Evolutionary conservation across 2,113 vertebrate species (phyloP), one percentile per base, ranked within the genome.

Genomic region (Saguinus midas): DNA sequence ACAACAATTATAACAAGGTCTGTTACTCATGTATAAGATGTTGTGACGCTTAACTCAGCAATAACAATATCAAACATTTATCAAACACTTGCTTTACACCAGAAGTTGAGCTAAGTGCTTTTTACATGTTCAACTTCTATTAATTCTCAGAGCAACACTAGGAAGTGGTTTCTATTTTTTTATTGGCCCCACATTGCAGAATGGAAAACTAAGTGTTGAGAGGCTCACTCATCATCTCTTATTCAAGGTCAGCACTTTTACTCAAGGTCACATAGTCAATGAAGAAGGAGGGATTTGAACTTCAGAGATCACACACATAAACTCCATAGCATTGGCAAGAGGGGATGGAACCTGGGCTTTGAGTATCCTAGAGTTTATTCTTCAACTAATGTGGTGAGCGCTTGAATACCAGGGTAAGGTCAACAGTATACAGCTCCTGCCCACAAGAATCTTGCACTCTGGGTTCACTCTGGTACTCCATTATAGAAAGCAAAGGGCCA

Each of bases 71-170:
- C 66, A 64, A 95, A 66, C 43, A 76, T 76, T 90, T 66, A 85
- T 37, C 35, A 5, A 93, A 93, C 17, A 52, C 43, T n/a, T 94
- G 27, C 23, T 96, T 88, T 84, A 72, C 79, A 48, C 35, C 92
- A 96, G 37, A 94, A 93, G 95, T 43, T 78, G 52, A 73, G n/a
- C 52, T 70, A 57, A 95, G 37, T 61, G 40, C 11, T 91, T 91
- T 91, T 91, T 50, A 75, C 8, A 80, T 8, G 2, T 57, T 95
- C 73, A 73, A 61, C 3, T 50, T 87, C 58, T 80, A 73, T 55
- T 81, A 82, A 83, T 91, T 70, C 43, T 78, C 68, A 81, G 12
- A 87, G 57, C n/a, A 80, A 66, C 21, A 40, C 16, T 79, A 83
- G 14, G 29, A 91, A 90, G 85, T 37, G 27, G 50, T 20, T 85